Evolutionary conservation across 2,888 invertebrate genomes (phyloP).

Genomic region (Stenolophus ochropezus): DNA sequence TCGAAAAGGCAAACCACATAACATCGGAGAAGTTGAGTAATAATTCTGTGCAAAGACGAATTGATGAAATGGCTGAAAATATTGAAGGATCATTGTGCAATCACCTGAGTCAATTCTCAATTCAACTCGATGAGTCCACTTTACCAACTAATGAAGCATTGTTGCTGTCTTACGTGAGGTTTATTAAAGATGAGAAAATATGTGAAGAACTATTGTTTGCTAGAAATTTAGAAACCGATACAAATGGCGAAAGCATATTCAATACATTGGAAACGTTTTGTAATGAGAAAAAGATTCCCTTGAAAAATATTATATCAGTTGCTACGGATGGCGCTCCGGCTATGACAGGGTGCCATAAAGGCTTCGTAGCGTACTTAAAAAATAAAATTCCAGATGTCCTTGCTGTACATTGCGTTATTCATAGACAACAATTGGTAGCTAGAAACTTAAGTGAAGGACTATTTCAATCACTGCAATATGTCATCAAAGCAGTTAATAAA

Average conservation of each 20-base stretch:
- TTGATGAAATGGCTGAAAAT: slow-evolving; percentile 63
- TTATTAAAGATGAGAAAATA: slow-evolving; percentile 62
- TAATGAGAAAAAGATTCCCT: slow-evolving; percentile 55
- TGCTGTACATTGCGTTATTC: slow-evolving; percentile 64
- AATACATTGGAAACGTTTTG: slow-evolving; percentile 59
- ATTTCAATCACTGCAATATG: slow-evolving; percentile 60
- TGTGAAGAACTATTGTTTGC: slow-evolving; percentile 62
- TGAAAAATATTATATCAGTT: slow-evolving; percentile 58
- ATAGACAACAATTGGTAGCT: slow-evolving; percentile 63
- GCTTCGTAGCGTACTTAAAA: slow-evolving; percentile 65
- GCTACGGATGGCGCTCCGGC: slow-evolving; percentile 60
- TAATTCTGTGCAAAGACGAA: slow-evolving; percentile 62
- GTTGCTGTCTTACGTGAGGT: slow-evolving; percentile 64
- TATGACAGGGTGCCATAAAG: slow-evolving; percentile 54
- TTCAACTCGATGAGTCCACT: slow-evolving; percentile 64
- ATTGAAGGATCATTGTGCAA: slow-evolving; percentile 62
- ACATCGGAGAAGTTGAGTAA: slow-evolving; percentile 62
- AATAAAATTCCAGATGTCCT: slow-evolving; percentile 63
- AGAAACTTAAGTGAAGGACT: slow-evolving; percentile 61
- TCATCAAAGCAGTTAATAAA: slow-evolving; percentile 22
- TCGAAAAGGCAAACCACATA: slow-evolving; percentile 61
- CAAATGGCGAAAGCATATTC: slow-evolving; percentile 62
- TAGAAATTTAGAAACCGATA: slow-evolving; percentile 60
- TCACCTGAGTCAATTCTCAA: slow-evolving; percentile 52
- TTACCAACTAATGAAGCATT: slow-evolving; percentile 63